phyloP scores from a whole-genome alignment of 2,113 vertebrate species.

The Numida meleagris region DNA sequence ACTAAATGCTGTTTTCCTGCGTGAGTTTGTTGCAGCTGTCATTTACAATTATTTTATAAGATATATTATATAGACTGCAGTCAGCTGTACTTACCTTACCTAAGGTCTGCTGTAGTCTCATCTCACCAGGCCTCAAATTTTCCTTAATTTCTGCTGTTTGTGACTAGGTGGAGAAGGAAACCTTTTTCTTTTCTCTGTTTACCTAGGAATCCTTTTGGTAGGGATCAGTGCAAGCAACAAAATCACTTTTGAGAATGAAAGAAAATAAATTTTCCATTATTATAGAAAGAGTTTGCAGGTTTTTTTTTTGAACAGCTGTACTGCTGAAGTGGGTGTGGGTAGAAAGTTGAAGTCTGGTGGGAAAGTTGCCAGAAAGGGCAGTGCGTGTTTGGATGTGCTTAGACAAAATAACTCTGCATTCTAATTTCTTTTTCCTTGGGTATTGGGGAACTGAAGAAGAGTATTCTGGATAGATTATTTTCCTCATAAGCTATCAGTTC shows the following conservation, averaged over 20 bases:
- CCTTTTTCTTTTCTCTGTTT: background rate
- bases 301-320: slow-evolving; percentile 2
- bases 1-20: background rate
- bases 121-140: background rate
- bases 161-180: background rate
- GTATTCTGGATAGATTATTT: background rate
- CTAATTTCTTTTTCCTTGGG: background rate
- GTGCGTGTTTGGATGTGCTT: background rate
- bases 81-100: background rate
- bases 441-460: background rate
- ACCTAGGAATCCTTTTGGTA: background rate
- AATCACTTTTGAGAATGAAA: background rate
- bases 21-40: background rate
- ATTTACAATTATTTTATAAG: background rate
- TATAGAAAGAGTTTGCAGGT: background rate
- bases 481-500: background rate
- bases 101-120: background rate
- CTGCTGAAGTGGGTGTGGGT: background rate
- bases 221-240: background rate
- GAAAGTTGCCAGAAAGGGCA: slow-evolving; percentile 2
- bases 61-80: background rate
- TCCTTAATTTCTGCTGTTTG: background rate
- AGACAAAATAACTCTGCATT: background rate
- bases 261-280: background rate
- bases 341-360: background rate